phyloP scores from a whole-genome alignment of 2,888 invertebrate species.

The Ormyrus nitidulus region DNA sequence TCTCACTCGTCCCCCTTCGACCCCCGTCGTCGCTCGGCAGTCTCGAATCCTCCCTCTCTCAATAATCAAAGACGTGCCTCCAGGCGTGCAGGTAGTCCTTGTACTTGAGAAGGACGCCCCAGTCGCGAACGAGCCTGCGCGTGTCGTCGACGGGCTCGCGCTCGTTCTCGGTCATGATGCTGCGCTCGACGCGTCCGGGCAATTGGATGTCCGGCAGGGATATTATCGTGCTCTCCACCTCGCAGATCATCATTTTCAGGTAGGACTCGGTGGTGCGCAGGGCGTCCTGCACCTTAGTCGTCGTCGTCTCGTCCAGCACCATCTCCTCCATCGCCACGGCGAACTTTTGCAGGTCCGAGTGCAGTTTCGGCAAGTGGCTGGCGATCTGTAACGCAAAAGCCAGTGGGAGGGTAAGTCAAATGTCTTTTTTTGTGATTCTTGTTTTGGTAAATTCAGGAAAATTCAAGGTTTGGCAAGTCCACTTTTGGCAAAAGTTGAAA shows the following conservation, averaged over 20 bases:
- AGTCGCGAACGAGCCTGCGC: slow-evolving; percentile 71
- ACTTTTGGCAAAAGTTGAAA: neutral
- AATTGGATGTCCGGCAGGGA: slow-evolving; percentile 63
- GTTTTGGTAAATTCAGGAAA: too few relatives aligned
- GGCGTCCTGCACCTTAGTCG: slow-evolving; percentile 73
- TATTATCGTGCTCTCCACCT: slow-evolving; percentile 76
- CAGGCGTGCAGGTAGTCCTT: slow-evolving; percentile 73
- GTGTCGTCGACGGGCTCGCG: slow-evolving; percentile 71
- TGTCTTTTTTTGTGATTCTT: too few relatives aligned
- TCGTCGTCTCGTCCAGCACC: slow-evolving; percentile 74
- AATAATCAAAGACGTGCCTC: slow-evolving; percentile 61
- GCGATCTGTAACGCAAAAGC: slow-evolving; percentile 75
- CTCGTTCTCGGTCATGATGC: slow-evolving; percentile 70
- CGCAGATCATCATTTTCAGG: slow-evolving; percentile 77
- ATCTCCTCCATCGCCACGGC: slow-evolving; percentile 76
- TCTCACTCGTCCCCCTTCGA: too few relatives aligned
- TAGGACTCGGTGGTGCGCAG: slow-evolving; percentile 69
- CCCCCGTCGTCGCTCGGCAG: too few relatives aligned
- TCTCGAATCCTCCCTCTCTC: neutral
- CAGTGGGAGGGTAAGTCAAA: too few relatives aligned
- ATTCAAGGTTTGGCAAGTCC: too few relatives aligned
- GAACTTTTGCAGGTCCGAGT: slow-evolving; percentile 76
- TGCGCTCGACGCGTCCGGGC: slow-evolving; percentile 66
- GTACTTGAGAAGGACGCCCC: slow-evolving; percentile 74
- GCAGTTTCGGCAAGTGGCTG: slow-evolving; percentile 79